Evolutionary conservation across 1,140 invertebrate species (phyloP).

Genomic region (Drosophila ogumai): DNA sequence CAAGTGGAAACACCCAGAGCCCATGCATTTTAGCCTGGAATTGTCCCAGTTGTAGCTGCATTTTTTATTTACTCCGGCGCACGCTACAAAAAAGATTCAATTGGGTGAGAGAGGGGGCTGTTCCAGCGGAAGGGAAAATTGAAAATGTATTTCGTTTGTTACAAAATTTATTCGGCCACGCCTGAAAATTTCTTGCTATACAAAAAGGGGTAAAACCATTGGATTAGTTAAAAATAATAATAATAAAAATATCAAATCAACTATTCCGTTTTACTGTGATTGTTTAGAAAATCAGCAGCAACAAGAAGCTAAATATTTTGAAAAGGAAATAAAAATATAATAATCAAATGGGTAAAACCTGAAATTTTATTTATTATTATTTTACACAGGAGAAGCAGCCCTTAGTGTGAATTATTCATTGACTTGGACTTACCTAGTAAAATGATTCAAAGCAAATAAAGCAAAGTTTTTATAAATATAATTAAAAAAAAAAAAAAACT

Average conservation of each 20-base stretch:
- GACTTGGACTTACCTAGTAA: background rate
- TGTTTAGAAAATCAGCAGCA: background rate
- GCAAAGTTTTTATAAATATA: background rate
- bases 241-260: background rate
- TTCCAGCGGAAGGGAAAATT: background rate
- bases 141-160: constrained; percentile 37
- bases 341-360: background rate
- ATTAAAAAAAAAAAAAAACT: too few relatives aligned
- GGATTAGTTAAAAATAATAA: background rate
- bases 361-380: background rate
- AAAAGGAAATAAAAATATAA: background rate
- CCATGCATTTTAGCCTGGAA: constrained; percentile 17
- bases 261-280: background rate
- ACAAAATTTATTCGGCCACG: background rate
- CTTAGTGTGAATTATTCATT: too few relatives aligned
- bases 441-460: background rate
- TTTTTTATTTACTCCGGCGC: constrained; percentile 42
- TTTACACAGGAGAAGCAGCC: background rate
- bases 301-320: background rate
- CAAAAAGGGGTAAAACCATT: background rate
- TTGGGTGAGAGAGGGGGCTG: constrained; percentile 5
- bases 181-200: background rate
- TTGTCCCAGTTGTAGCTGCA: constrained; percentile 37
- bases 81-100: constrained; percentile 27
- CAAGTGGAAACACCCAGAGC: constrained; percentile 38